phyloP scores from a whole-genome alignment of 2,888 invertebrate species.

The Anarsia innoxiella region DNA sequence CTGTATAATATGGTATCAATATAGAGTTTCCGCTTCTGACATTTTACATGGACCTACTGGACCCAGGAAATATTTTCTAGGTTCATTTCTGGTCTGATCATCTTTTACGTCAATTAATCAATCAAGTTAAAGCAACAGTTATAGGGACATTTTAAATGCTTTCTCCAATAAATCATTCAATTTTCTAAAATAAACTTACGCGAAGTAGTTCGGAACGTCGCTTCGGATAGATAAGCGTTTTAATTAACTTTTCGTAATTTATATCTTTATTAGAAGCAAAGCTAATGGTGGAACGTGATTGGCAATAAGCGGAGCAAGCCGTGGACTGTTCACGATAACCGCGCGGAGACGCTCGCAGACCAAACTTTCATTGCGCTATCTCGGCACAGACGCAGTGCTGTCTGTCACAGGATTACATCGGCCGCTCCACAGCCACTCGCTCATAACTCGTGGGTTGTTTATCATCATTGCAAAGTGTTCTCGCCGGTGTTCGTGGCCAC shows the following conservation, averaged over 20 bases:
- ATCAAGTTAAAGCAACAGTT: no score
- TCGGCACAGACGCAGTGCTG: constrained; percentile 33
- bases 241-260: constrained; percentile 71
- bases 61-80: no score
- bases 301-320: constrained; percentile 40
- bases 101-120: no score
- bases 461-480: constrained; percentile 26
- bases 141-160: no score
- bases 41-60: no score
- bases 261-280: constrained; percentile 64
- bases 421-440: constrained; percentile 22
- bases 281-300: constrained; percentile 56
- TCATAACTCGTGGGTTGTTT: constrained; percentile 31
- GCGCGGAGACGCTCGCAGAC: constrained; percentile 23
- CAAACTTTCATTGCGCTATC: constrained; percentile 35
- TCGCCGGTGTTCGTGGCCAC: constrained; percentile 19
- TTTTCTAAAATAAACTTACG: constrained; percentile 44
- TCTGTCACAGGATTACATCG: constrained; percentile 30
- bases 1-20: no score
- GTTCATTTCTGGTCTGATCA: no score
- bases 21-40: no score
- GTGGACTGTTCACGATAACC: constrained; percentile 47
- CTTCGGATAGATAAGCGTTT: constrained; percentile 52
- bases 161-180: constrained; percentile 59
- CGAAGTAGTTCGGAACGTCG: constrained; percentile 33